Conservation (phyloP, 92 coral and sea anemone species). For the Porites cylindrica region DNA sequence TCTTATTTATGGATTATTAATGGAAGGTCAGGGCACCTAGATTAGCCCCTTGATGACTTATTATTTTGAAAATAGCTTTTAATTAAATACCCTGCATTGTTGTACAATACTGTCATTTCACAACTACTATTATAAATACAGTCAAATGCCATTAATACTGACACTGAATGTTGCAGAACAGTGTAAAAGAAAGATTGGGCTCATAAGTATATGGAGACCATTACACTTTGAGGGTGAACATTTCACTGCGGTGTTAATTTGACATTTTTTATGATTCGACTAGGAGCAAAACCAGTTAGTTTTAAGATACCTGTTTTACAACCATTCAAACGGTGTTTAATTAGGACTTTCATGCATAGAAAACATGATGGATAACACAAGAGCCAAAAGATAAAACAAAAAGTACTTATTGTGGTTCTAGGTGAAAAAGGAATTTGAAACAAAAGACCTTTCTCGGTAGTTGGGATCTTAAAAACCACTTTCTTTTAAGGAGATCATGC, state of each 20-base stretch:
- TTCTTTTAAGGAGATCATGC: slow-evolving; percentile 11
- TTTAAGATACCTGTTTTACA: background rate
- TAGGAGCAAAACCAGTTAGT: background rate
- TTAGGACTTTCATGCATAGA: background rate
- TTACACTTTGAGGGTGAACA: too few species aligned
- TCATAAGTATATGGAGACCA: too few species aligned
- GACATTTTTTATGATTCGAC: too few species aligned
- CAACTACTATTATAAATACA: too few species aligned
- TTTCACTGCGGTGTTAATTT: too few species aligned
- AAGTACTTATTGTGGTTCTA: background rate
- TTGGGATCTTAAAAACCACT: background rate
- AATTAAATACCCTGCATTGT: background rate
- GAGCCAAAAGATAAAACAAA: background rate
- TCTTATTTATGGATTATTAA: background rate
- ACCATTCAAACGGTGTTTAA: background rate
- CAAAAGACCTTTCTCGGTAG: background rate
- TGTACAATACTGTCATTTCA: background rate
- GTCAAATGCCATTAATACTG: too few species aligned
- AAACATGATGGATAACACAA: background rate
- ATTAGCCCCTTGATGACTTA: slow-evolving; percentile 18
- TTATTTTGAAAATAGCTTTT: background rate
- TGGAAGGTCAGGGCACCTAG: slow-evolving; percentile 6
- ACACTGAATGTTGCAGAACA: too few species aligned
- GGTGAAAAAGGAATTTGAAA: background rate
- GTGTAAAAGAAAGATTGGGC: too few species aligned